A percentile compares a stretch with the other conserved stretches of the same genome.
phyloP scores from a whole-genome alignment of 1,140 invertebrate species.

The Whitmania pigra region DNA sequence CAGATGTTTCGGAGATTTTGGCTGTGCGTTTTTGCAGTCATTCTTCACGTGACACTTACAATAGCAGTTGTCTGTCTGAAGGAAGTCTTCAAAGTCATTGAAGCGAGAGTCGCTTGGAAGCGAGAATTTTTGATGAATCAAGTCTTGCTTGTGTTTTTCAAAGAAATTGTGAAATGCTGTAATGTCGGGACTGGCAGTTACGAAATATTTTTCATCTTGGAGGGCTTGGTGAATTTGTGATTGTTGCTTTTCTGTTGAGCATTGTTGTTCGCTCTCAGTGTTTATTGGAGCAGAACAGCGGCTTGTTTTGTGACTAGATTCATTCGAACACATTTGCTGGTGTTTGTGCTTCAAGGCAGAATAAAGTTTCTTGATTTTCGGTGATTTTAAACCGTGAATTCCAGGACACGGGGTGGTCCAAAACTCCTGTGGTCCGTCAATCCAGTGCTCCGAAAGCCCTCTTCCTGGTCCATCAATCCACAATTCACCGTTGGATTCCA shows the following conservation, averaged over 20 bases:
- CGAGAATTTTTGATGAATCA: background rate
- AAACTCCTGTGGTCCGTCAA: conserved; percentile 13
- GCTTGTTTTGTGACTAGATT: background rate
- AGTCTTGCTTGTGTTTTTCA: background rate
- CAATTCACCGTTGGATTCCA: background rate
- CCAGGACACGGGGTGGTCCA: conserved; percentile 1
- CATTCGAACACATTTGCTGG: background rate
- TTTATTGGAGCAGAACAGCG: background rate
- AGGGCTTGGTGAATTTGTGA: background rate
- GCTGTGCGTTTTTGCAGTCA: background rate
- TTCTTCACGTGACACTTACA: conserved; percentile 1
- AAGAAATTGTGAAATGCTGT: conserved; percentile 9
- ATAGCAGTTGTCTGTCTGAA: conserved; percentile 1
- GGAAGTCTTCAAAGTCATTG: background rate
- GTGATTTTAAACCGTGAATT: background rate
- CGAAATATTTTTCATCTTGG: background rate
- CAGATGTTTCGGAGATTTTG: background rate
- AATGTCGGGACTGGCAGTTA: background rate
- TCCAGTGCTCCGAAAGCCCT: background rate
- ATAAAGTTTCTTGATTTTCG: conserved; percentile 6
- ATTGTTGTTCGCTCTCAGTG: background rate
- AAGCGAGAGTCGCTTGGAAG: background rate
- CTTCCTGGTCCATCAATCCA: background rate
- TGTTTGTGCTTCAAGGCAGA: conserved; percentile 2
- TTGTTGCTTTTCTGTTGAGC: background rate